These are phyloP conservation scores for Theristus sp. DNA, from an alignment of 2,888 invertebrate species.

Conservation along the genomic window DNA sequence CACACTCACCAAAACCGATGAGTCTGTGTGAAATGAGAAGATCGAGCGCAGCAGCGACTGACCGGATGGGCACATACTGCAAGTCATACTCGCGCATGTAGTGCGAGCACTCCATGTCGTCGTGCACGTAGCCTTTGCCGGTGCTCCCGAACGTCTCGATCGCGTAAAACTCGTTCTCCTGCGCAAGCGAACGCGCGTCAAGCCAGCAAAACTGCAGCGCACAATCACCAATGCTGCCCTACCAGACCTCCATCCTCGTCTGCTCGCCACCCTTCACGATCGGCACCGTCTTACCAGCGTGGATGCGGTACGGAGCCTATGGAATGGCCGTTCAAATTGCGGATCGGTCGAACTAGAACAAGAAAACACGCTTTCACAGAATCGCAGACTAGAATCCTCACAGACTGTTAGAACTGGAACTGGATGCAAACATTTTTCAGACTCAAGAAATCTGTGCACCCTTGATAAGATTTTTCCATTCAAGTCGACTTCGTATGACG, in stretches of 20 bases:
- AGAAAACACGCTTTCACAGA: too few relatives aligned
- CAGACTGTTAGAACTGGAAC: too few relatives aligned
- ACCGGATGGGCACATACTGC: conserved; percentile 68
- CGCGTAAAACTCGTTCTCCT: conserved; percentile 91
- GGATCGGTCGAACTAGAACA: conserved; percentile 61
- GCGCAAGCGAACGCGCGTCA: neutral
- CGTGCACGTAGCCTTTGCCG: conserved; percentile 67
- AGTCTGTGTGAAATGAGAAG: too few relatives aligned
- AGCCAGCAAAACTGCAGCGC: neutral
- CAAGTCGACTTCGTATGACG: conserved; percentile 89
- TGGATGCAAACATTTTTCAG: too few relatives aligned
- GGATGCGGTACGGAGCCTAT: conserved; percentile 73
- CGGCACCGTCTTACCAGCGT: conserved; percentile 93
- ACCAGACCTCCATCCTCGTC: conserved; percentile 73
- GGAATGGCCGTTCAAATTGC: conserved; percentile 97
- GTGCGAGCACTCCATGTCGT: conserved; percentile 97
- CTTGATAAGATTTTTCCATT: conserved; percentile 86
- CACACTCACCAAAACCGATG: too few relatives aligned
- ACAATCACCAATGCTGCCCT: neutral
- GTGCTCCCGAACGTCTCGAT: conserved; percentile 99
- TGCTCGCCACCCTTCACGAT: conserved; percentile 97
- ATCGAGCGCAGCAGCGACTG: too few relatives aligned
- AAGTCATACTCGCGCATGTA: conserved; percentile 98
- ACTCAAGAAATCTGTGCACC: too few relatives aligned
- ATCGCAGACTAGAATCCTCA: too few relatives aligned